Conservation (phyloP, 1,140 invertebrate species). For the Heterodera carotae region DNA sequence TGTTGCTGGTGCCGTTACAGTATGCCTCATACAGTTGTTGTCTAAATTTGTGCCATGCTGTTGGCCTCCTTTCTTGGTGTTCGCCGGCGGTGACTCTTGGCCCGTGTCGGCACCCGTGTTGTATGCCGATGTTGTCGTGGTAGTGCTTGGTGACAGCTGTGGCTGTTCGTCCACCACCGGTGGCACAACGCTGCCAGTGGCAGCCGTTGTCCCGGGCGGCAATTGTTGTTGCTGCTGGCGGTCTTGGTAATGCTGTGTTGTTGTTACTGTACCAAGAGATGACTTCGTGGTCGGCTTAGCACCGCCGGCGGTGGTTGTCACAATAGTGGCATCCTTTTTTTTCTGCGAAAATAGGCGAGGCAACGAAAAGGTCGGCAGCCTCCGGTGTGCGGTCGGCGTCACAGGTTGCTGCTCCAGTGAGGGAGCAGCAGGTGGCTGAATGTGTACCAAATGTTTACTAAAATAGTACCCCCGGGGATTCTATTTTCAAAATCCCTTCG, state of each 20-base stretch:
- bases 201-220: background rate
- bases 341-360: background rate
- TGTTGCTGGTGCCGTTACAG: background rate
- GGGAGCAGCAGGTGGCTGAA: too few species aligned
- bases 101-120: constrained; percentile 12
- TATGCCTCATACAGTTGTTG: background rate
- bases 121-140: constrained; percentile 18
- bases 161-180: background rate
- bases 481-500: too few species aligned
- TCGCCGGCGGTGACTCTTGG: constrained; percentile 13
- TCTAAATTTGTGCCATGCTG: background rate
- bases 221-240: background rate
- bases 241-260: too few species aligned
- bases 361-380: background rate
- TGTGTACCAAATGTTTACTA: too few species aligned
- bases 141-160: constrained; percentile 3
- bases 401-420: background rate
- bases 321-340: background rate
- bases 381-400: background rate
- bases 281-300: too few species aligned
- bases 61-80: background rate
- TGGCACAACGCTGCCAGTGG: too few species aligned
- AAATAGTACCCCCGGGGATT: too few species aligned
- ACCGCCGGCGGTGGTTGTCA: too few species aligned
- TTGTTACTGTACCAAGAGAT: too few species aligned